Base-by-base conservation (phyloP, 2,113 vertebrate species). In the Oryzias curvinotus region DNA sequence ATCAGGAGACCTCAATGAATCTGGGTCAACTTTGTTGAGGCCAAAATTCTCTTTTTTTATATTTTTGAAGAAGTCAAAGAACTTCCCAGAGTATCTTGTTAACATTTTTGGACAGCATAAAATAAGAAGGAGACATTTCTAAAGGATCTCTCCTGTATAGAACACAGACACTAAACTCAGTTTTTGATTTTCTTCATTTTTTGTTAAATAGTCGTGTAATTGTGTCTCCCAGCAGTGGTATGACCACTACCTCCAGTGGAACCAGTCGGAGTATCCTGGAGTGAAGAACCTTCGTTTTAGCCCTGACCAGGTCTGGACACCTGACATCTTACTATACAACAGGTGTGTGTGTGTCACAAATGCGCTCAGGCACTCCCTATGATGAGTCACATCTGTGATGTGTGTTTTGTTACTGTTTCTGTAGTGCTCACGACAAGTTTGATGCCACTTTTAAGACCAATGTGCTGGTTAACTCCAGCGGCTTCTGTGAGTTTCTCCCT, bases 241-340 rank as follows among this genome's bases (percentile, higher is more conserved):
- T 42, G 92, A 93, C 56, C 89, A 92, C 77, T 92, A 93, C 71
- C 87, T 93, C 23, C 89, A 92, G 83, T 93, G 92, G 92, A 93
- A 93, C 82, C 91, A 92, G 62, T 91, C 92, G 0, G 91, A 93
- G 53, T 92, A 92, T 57, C 91, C 92, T 13, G 92, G 91, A 44
- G 91, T 93, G 14, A 93, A 93, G 52, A 92, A 90, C 77, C 88
- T 93, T 5, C 88, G 92, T 58, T 93, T 93, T 73, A 87, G 87
- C 28, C 53, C 91, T 0, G 90, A 92, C 28, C 92, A 93, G 80
- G 81, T 93, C 41, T 93, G 92, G 92, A 93, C 90, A 2, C 92
- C 92, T 59, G 92, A 93, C 69, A 91, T 93, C 50, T 76, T 93
- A 57, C 87, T 93, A 3, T 93, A 93, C 54, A 93, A 93, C 87